Percentiles rank a stretch among this genome's conserved stretches.
These are phyloP conservation scores for Brachyistius frenatus DNA, from an alignment of 2,113 vertebrate genomes.

Conservation along the genomic window DNA sequence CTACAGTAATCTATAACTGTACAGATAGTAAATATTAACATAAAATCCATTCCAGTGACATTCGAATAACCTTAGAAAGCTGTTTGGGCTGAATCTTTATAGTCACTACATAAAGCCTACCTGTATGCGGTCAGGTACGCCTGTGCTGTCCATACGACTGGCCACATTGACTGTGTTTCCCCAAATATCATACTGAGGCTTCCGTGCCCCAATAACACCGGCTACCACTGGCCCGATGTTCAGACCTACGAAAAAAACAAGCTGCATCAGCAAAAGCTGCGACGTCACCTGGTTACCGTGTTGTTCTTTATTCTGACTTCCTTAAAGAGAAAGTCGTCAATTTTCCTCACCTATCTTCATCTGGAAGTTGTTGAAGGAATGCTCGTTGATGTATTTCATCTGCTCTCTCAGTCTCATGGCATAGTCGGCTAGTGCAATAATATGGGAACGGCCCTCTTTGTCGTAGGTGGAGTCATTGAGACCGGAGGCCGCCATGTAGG, in stretches of 20 bases:
- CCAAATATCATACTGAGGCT: constrained; percentile 97
- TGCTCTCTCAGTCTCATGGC: constrained; percentile 94
- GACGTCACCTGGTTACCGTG: too few relatives aligned
- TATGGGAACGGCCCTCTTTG: constrained; percentile 90
- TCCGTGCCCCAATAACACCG: constrained; percentile 94
- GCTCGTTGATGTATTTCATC: constrained; percentile 96
- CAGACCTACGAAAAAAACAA: constrained; percentile 83
- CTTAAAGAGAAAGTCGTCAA: neutral
- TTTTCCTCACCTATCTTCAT: constrained; percentile 92
- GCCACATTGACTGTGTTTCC: constrained; percentile 98
- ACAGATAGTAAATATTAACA: too few relatives aligned
- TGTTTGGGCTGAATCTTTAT: too few relatives aligned
- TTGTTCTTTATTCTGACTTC: neutral
- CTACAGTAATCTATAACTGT: too few relatives aligned
- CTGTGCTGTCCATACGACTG: constrained; percentile 97
- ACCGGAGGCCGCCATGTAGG: constrained; percentile 96
- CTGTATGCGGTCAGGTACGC: constrained; percentile 94
- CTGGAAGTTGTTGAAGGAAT: constrained; percentile 97
- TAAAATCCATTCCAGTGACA: too few relatives aligned
- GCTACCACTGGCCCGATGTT: constrained; percentile 97
- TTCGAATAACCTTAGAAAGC: too few relatives aligned
- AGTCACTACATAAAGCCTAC: constrained; percentile 65
- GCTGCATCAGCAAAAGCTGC: neutral
- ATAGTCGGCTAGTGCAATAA: constrained; percentile 91
- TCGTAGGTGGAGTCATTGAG: constrained; percentile 95